Base-by-base conservation (phyloP, 2,113 vertebrate species). In the Gila orcuttii region DNA sequence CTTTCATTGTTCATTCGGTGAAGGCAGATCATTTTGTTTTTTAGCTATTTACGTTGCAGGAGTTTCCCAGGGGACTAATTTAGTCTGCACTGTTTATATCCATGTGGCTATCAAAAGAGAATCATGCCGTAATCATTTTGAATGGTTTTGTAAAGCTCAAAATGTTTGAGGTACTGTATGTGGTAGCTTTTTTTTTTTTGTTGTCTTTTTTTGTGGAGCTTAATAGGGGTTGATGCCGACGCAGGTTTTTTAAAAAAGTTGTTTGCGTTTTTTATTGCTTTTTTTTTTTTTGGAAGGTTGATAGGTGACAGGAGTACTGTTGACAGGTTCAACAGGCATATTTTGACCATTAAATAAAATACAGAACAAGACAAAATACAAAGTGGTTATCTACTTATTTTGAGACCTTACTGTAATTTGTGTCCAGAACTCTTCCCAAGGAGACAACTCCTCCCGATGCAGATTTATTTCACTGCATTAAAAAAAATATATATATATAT, bases 1-100 rank as follows among this genome's bases (percentile, higher is more conserved):
- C 23, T 25, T 17, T 77, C 36, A 2, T 69, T 52, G 10, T 82
- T n/a, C 45, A 62, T 82, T 33, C 47, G 59, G 62, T 71, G 7
- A 78, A 88, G 50, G 4, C 39, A 39, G 75, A 79, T 60, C 25
- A 84, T 64, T 28, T 33, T 1, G 50, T 42, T 83, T 69, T 80
- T 79, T 28, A 28, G 57, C n/a, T 28, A 10, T 81, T 39, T 62
- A 45, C 36, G 13, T 45, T 55, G 57, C 57, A 25, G 78, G 57
- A 64, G 12, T 64, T 39, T 80, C 59, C 42, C 79, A 21, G 11
- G 39, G 39, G 79, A 21, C 60, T 66, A 66, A 77, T 77, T 77
- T 77, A 55, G 50, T 33, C 47, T 77, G 47, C 47, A 33, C 25
- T 55, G 50, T 77, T 77, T 77, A 77, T 77, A 77, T 77, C 47